Evolutionary conservation across 2,797 vertebrate species (phyloP).

Genomic region (Propithecus perrieri): DNA sequence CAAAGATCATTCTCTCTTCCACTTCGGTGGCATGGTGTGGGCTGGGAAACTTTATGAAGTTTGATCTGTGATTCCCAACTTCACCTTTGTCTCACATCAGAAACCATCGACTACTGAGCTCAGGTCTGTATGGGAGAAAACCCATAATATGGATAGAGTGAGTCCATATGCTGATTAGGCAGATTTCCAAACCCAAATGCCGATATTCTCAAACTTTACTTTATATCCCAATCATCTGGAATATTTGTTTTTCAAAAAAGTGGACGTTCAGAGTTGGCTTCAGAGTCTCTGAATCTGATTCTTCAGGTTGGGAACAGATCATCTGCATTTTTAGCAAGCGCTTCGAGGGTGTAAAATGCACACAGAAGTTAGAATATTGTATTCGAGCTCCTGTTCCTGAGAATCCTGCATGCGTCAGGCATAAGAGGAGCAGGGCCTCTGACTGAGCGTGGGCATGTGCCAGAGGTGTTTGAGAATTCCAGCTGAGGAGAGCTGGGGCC

Average conservation of each 20-base stretch:
- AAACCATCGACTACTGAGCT: background rate
- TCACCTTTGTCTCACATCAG: background rate
- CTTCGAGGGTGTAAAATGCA: background rate
- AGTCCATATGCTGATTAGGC: background rate
- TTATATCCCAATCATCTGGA: background rate
- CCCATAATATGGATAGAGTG: background rate
- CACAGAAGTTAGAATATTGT: background rate
- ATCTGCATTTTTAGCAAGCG: constrained; percentile 3
- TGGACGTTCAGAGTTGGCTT: background rate
- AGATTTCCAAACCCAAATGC: background rate
- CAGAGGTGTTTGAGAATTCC: background rate
- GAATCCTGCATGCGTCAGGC: background rate
- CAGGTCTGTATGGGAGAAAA: background rate
- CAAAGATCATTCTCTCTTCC: background rate
- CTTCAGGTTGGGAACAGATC: background rate
- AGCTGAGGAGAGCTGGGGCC: background rate
- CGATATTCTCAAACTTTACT: background rate
- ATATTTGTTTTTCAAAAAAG: background rate
- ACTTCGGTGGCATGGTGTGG: background rate
- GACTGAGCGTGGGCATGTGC: background rate
- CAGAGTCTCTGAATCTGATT: background rate
- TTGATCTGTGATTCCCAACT: background rate
- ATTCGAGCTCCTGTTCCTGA: background rate
- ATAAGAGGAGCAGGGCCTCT: background rate
- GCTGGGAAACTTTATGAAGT: background rate